Percentiles rank a stretch among this genome's conserved stretches.
phyloP scores from a whole-genome alignment of 35 echinoderm and acorn worm genomes.

The Apostichopus japonicus region DNA sequence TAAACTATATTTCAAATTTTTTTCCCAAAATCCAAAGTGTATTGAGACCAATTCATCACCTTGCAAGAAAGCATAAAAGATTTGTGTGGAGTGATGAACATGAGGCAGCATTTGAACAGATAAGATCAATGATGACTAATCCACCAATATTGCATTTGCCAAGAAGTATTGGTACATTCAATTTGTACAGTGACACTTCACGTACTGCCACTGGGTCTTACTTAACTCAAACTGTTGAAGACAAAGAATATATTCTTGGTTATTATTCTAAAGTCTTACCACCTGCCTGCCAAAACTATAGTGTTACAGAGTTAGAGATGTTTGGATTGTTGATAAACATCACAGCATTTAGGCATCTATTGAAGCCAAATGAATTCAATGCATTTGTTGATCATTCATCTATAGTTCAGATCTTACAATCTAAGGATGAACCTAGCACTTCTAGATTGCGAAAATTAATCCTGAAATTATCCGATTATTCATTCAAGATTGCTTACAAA shows the following conservation, averaged over 20 bases:
- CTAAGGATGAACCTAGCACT: constrained; percentile 51
- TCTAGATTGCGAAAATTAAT: no score
- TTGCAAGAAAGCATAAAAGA: constrained; percentile 4
- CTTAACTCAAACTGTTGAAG: constrained; percentile 53
- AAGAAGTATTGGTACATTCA: constrained; percentile 18
- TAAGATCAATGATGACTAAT: constrained; percentile 40
- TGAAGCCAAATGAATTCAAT: constrained; percentile 53
- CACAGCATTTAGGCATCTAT: constrained; percentile 55
- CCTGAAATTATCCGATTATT: constrained; percentile 42
- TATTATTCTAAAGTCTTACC: no score
- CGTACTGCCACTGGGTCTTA: constrained; percentile 49
- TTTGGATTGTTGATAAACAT: constrained; percentile 62
- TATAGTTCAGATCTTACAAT: constrained; percentile 50
- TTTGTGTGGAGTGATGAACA: constrained; percentile 48
- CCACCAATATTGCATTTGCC: constrained; percentile 4
- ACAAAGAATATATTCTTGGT: constrained; percentile 16
- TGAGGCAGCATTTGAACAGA: constrained; percentile 23
- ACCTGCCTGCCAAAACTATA: not conserved
- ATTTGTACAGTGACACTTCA: constrained; percentile 55
- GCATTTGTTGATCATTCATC: constrained; percentile 60
- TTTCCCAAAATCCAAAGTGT: constrained; percentile 14
- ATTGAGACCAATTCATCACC: constrained; percentile 20
- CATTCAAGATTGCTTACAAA: constrained; percentile 65
- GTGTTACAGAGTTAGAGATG: constrained; percentile 10
- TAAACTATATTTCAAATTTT: no score